Evolutionary conservation across 2,797 vertebrate genomes (phyloP), one percentile per base, ranked within the genome.

Genomic region (Melanotaenia trifasciata): DNA sequence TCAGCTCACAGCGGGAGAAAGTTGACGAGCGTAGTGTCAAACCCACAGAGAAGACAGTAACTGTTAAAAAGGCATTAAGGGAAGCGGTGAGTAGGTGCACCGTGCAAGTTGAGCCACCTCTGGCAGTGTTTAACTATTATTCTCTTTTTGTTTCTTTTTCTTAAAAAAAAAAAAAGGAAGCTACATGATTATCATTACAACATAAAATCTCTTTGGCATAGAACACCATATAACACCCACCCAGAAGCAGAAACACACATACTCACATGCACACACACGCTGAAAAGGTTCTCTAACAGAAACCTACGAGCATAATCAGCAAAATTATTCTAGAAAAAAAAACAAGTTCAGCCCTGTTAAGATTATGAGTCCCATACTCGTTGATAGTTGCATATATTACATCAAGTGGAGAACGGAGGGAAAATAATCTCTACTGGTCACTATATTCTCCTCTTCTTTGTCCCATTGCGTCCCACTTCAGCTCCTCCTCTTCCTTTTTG

Each of bases 121-220:
- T 76, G 91, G 92, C 90, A 90, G 89, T 89, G 87, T 89, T 89
- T 86, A 89, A 91, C 85, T 79, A 86, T 71, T 74, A 82, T 74
- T 78, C 59, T 70, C 10, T 68, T 74, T 76, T 60, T 58, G 32
- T 70, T 78, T 58, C 2, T 64, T 74, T 80, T 76, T 63, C 5
- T 74, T 65, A 79, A 76, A 51, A 56, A 68, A n/a, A 26, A 76
- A 76, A 74, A 64, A 78, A 79, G 65, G 59, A 91, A 83, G 87
- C 87, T 87, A 89, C 54, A 87, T 79, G 90, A 94, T 94, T 91
- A 93, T 93, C 86, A 22, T 91, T 81, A 92, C 88, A 93, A 91
- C 91, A 93, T 94, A 93, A 95, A 94, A 94, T 94, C 90, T 95
- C 93, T 95, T 95, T 95, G 94, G 95, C 93, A 90, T 94, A 93